Percentiles rank a stretch among this genome's conserved stretches.
Evolutionary conservation across 35 echinoderm and acorn worm genomes (phyloP).

Genomic region (Strongylocentrotus purpuratus): DNA sequence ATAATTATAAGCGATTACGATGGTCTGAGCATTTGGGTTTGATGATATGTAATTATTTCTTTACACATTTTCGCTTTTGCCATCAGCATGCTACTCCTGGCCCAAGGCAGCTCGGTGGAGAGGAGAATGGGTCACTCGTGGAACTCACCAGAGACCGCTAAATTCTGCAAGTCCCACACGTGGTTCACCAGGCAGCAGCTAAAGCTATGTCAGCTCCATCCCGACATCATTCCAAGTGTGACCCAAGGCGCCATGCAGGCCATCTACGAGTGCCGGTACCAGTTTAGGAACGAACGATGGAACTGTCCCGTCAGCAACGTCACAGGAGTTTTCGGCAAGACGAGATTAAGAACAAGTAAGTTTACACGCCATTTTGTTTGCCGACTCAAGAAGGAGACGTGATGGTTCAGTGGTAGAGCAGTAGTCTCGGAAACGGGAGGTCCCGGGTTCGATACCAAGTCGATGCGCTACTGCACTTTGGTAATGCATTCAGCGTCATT

Average conservation of each 20-base stretch:
- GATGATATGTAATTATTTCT: neutral
- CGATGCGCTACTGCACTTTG: no score
- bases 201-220: constrained; percentile 67
- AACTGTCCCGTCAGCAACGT: constrained; percentile 81
- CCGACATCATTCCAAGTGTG: constrained; percentile 64
- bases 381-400: no score
- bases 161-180: constrained; percentile 68
- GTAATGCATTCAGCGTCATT: no score
- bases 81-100: constrained; percentile 21
- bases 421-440: no score
- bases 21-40: no score
- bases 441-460: no score
- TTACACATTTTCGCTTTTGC: neutral
- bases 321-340: constrained; percentile 71
- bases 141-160: constrained; percentile 61
- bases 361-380: neutral
- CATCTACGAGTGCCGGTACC: constrained; percentile 70
- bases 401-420: no score
- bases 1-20: no score
- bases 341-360: constrained; percentile 70
- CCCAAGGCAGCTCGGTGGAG: neutral
- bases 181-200: constrained; percentile 70
- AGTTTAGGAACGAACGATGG: constrained; percentile 73
- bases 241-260: constrained; percentile 58
- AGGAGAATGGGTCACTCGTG: constrained; percentile 38